These are phyloP conservation scores for Todus mexicanus DNA, from an alignment of 2,797 vertebrate species.

Conservation along the genomic window DNA sequence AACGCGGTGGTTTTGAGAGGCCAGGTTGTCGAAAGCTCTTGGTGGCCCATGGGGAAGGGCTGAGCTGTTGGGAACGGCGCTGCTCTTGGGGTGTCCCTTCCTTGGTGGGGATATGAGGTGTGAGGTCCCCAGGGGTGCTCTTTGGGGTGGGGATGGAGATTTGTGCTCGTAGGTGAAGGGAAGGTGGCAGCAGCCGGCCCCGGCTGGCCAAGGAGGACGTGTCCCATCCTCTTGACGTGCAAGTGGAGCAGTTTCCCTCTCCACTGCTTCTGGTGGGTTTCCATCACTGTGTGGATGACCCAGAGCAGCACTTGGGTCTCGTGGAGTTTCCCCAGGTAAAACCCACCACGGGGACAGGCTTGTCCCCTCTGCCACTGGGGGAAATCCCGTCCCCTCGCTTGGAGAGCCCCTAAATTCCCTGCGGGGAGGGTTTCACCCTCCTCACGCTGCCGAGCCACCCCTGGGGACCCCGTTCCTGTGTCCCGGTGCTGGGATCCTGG, in stretches of 20 bases:
- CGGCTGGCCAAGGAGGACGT: neutral
- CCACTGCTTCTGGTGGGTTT: rapidly evolving
- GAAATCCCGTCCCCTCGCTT: neutral
- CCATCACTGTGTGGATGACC: rapidly evolving
- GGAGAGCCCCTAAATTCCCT: neutral
- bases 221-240: neutral
- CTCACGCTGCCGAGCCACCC: neutral
- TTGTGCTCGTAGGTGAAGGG: neutral
- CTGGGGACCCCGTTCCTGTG: rapidly evolving
- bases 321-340: neutral
- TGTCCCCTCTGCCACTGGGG: neutral
- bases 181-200: neutral
- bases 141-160: neutral
- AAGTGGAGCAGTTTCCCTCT: neutral
- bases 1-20: neutral
- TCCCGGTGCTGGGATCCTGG: neutral
- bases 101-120: too few relatives aligned
- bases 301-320: neutral
- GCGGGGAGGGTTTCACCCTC: neutral
- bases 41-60: neutral
- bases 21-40: neutral
- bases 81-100: too few relatives aligned
- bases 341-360: neutral
- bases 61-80: rapidly evolving
- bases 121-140: too few relatives aligned